phyloP scores from a whole-genome alignment of 2,888 invertebrate genomes.

The Esperia sulphurella region DNA sequence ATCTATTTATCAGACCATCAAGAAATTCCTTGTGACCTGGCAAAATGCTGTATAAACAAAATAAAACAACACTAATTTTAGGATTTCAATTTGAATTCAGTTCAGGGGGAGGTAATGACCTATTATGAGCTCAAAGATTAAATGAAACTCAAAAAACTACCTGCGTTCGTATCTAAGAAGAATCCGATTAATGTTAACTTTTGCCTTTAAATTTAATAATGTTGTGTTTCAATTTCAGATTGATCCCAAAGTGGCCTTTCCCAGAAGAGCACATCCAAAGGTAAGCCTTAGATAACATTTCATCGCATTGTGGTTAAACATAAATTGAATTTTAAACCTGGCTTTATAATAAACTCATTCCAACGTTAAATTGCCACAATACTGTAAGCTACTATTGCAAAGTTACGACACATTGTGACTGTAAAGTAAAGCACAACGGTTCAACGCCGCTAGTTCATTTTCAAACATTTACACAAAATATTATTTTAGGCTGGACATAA shows the following conservation, averaged over 20 bases:
- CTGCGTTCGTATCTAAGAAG: background rate
- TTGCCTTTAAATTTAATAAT: constrained; percentile 18
- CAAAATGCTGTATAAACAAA: no score
- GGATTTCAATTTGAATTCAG: background rate
- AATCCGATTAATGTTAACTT: background rate
- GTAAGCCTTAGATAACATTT: constrained; percentile 80
- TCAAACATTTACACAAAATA: constrained; percentile 76
- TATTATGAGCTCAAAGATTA: no score
- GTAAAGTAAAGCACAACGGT: constrained; percentile 56
- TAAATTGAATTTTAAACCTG: constrained; percentile 56
- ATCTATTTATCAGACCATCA: no score
- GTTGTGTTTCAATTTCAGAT: constrained; percentile 85
- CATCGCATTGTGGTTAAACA: constrained; percentile 34
- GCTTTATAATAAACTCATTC: constrained; percentile 55
- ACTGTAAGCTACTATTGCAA: constrained; percentile 35
- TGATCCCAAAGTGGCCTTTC: constrained; percentile 99
- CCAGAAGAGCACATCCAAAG: constrained; percentile 99
- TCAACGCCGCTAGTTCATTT: constrained; percentile 65
- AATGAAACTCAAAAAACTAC: no score
- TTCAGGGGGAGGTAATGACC: no score
- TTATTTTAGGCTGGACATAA: constrained; percentile 77
- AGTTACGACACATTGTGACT: constrained; percentile 58
- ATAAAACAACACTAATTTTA: background rate
- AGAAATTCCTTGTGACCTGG: no score
- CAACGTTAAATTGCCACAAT: constrained; percentile 53